A percentile compares a stretch with the other conserved stretches of the same genome.
Evolutionary conservation across 2,113 vertebrate genomes (phyloP).

Genomic region (Osmerus mordax): DNA sequence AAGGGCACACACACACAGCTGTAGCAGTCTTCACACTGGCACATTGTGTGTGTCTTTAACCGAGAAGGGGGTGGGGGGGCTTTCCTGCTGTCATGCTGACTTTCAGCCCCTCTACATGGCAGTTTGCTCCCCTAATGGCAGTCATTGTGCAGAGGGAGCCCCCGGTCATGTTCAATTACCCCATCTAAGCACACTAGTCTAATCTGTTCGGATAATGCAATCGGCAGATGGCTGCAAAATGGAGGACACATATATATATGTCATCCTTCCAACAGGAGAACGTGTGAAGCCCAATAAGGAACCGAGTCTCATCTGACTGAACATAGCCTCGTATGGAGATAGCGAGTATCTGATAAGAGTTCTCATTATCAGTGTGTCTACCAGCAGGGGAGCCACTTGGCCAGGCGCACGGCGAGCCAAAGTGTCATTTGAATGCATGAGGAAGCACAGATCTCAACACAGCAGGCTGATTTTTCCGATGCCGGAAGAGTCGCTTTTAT

Average conservation of each 20-base stretch:
- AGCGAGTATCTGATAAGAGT: slow-evolving; percentile 9
- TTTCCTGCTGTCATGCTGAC: slow-evolving; percentile 15
- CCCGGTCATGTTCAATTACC: slow-evolving; percentile 63
- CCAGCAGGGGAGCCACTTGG: neutral
- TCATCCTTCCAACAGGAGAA: slow-evolving; percentile 13
- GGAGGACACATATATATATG: slow-evolving; percentile 43
- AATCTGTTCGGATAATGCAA: slow-evolving; percentile 43
- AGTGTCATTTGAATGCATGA: slow-evolving; percentile 20
- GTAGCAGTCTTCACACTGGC: neutral
- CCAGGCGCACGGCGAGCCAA: neutral
- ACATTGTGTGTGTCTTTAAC: slow-evolving; percentile 7
- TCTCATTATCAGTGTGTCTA: slow-evolving; percentile 27
- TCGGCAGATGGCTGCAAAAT: slow-evolving; percentile 45
- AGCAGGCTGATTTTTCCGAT: neutral
- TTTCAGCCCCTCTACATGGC: slow-evolving; percentile 35
- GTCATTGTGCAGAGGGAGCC: slow-evolving; percentile 58
- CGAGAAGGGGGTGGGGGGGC: neutral
- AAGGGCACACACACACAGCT: neutral
- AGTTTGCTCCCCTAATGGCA: slow-evolving; percentile 54
- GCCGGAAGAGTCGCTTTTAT: neutral
- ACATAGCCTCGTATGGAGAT: neutral
- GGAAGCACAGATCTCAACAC: neutral
- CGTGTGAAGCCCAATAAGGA: slow-evolving; percentile 12
- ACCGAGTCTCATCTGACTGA: slow-evolving; percentile 6
- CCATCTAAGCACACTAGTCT: slow-evolving; percentile 42